Percentiles rank a stretch among this genome's conserved stretches.
phyloP scores from a whole-genome alignment of 1,140 invertebrate species.

The Atta texana region DNA sequence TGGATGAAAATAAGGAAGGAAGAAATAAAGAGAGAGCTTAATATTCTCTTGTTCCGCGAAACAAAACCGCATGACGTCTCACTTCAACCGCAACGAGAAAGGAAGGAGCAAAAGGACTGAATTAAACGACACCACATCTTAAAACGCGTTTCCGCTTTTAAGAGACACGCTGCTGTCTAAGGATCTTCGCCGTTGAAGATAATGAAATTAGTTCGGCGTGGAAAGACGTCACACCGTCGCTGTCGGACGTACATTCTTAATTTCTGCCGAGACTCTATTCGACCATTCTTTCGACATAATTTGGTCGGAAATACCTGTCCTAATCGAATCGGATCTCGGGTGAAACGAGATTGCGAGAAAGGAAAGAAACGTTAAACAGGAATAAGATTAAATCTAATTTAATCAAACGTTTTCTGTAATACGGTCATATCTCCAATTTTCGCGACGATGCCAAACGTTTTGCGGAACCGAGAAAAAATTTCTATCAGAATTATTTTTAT shows the following conservation, averaged over 20 bases:
- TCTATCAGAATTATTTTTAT: slow-evolving; percentile 2
- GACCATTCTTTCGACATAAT: slow-evolving; percentile 31
- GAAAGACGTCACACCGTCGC: slow-evolving; percentile 40
- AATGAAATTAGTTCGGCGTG: slow-evolving; percentile 70
- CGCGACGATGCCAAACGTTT: background rate
- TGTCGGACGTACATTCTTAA: slow-evolving; percentile 62
- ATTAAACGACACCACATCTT: slow-evolving; percentile 46
- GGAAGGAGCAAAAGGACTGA: background rate
- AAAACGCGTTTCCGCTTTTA: slow-evolving; percentile 45
- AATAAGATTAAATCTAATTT: slow-evolving; percentile 38
- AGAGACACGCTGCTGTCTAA: slow-evolving; percentile 12
- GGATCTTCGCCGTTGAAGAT: slow-evolving; percentile 31
- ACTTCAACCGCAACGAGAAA: background rate
- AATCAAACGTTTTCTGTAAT: background rate
- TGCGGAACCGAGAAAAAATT: background rate
- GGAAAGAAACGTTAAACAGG: background rate
- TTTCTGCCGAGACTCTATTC: slow-evolving; percentile 47
- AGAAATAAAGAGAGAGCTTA: background rate
- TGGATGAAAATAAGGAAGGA: slow-evolving; percentile 6
- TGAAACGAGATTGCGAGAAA: slow-evolving; percentile 36
- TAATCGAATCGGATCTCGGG: slow-evolving; percentile 43
- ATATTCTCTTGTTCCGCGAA: slow-evolving; percentile 16
- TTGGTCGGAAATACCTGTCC: background rate
- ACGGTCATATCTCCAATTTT: background rate
- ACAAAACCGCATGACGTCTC: slow-evolving; percentile 34